Evolutionary conservation across 2,113 vertebrate genomes (phyloP), one percentile per base, ranked within the genome.

Genomic region (Thalassarche chlororhynchos): DNA sequence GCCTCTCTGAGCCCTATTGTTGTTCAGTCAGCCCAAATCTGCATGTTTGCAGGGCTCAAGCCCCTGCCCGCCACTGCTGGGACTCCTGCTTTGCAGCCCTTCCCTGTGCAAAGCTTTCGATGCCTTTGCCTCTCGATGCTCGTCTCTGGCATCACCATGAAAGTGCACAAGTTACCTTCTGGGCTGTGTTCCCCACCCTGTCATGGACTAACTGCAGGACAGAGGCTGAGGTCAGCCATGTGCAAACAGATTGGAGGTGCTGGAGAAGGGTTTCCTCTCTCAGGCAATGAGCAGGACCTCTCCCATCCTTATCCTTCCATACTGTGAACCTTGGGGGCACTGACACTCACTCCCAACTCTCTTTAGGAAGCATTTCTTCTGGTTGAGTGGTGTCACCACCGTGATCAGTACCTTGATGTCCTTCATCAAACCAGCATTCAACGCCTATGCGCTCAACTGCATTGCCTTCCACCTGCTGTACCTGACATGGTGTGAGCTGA

Each of bases 361-460:
- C 51, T 74, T 44, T 96, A 99, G 99, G 98, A 90, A 75, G 13
- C 98, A 97, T 2, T 99, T 99, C 97, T 89, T 88, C 23, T 94
- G 85, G 72, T 24, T 99, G 21, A 96, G 99, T 32, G 36, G 98
- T 21, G 8, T 81, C 60, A 51, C 98, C 44, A 98, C 99, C 0
- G 20, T 98, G 31, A 8, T 99, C 92, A 98, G 98, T 51, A 98
- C 99, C 12, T 14, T 99, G 76, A 97, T 99, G 75, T 99, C 99
- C 2, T 99, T 99, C 19, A 47, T 99, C 97, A 99, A 98, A 93
- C 99, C 99, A 0, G 98, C 97, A 1, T 72, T 98, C 92, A 99
- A 99, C 0, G 99, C 99, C 32, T 99, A 99, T 1, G 98, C 47
- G 0, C 98, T 99, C 76, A 99, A 99, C 98, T 97, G 97, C 97